phyloP scores from a whole-genome alignment of 2,113 vertebrate genomes.

The Halcyon malimbica region DNA sequence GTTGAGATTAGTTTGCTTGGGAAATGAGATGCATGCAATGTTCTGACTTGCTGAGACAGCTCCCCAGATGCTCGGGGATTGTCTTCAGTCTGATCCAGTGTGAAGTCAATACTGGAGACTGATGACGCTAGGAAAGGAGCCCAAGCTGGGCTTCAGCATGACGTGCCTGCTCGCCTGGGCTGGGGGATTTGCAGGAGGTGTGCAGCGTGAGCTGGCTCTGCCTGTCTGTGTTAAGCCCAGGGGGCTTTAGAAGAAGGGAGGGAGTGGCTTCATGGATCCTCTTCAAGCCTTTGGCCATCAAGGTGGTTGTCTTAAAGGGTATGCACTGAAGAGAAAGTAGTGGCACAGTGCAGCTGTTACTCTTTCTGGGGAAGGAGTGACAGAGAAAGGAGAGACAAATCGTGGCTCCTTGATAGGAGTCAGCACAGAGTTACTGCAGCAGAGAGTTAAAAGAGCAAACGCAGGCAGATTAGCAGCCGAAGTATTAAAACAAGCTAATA shows the following conservation, averaged over 20 bases:
- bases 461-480: neutral
- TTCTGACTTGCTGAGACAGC: neutral
- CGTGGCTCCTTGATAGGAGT: fast-evolving
- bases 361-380: neutral
- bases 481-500: neutral
- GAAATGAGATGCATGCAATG: too few relatives aligned
- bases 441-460: neutral
- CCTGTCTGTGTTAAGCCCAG: neutral
- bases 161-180: neutral
- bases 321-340: neutral
- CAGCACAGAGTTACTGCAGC: neutral
- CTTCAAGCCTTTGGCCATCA: neutral
- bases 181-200: neutral
- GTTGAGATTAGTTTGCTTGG: neutral
- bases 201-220: neutral
- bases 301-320: neutral
- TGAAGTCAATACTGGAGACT: neutral
- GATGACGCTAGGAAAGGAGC: neutral
- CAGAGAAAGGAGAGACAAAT: neutral
- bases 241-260: neutral
- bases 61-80: neutral
- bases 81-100: neutral
- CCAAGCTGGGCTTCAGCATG: fast-evolving
- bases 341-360: neutral
- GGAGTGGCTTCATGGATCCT: neutral